Evolutionary conservation across 2,113 vertebrate genomes (phyloP), one percentile per base, ranked within the genome.

Genomic region (Coptodon bakossiorum): DNA sequence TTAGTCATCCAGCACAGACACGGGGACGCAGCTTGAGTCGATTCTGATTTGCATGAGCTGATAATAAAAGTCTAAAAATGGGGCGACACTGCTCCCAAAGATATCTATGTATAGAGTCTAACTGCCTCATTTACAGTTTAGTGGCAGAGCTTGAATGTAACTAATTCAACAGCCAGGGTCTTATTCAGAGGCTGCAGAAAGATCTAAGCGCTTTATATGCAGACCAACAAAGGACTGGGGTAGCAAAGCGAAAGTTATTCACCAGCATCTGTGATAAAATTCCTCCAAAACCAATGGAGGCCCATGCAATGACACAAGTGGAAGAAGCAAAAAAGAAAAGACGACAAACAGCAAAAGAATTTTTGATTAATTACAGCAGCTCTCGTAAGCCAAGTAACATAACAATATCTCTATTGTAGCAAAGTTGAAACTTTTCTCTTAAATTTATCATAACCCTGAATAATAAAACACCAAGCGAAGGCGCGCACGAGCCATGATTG

Each of bases 11-110:
- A 91, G 81, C 86, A 40, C 53, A 82, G 91, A 88, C 81, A 89
- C 29, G n/a, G 50, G 19, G 83, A 90, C 83, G 7, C 90, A 82
- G 90, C 89, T 82, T 59, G 87, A 89, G 84, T 86, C 34, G 17
- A 83, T 89, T 87, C 88, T 83, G 78, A 94, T 94, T 94, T 95
- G 90, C 88, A 94, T 90, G 88, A 86, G 88, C 53, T 63, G 83
- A 88, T 92, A 93, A 93, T 92, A 89, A 91, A 78, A 88, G 73
- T 88, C 86, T 48, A 84, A 63, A 93, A 87, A 89, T 90, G 79
- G 82, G 54, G 7, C 22, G 24, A 88, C 38, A 63, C 22, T 34
- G 86, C 85, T 86, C 66, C 45, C 48, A 78, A 85, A 90, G 81
- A 94, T 82, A 43, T 80, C 86, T 54, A 13, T 38, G 83, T 27